Evolutionary conservation across 1,140 invertebrate species (phyloP), one percentile per base, ranked within the genome.

Genomic region (Lordiphosa mommai): DNA sequence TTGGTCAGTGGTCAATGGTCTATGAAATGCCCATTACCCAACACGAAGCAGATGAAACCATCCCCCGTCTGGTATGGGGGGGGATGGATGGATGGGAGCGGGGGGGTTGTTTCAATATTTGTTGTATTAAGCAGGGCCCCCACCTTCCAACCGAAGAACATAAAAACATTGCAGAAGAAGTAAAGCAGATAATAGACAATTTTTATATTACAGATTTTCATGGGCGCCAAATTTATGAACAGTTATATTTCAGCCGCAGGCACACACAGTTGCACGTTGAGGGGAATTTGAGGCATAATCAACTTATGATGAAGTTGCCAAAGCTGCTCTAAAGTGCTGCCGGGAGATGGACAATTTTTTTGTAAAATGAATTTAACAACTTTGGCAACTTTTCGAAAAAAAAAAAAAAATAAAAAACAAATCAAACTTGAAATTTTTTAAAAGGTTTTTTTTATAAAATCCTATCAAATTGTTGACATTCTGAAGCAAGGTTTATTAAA

Each of bases 21-120:
- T 84, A 87, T 87, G 79, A 87, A 87, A 87, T 87, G 85, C 70
- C 73, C 67, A 74, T 74, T 70, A 86, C 47, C 61, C 47, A 46
- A 71, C 27, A 56, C 23, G 46, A 8, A 65, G 30, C 13, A 14
- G 30, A n/a, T 14, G 16, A 48, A 14, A 48, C 46, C 14, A 32
- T 32, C 30, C 30, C 29, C 38, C 30, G 17, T 4, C 23, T n/a
- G 10, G 17, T 10, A 14, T 32, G 14, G 8, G 7, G 10, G 16
- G 14, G n/a, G 9, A 34, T 20, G 23, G 32, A 9, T 17, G n/a
- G 16, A 14, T 12, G 32, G 29, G 8, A 2, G 16, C 10, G 10
- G 20, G 13, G 20, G 53, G 37, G 68, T 60, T 65, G 71, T 67
- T 71, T 50, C 71, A 82, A 82, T 80, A 80, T 80, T 82, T 80